Percentiles rank a stretch among this genome's conserved stretches.
Evolutionary conservation across 2,888 invertebrate genomes (phyloP).

Genomic region (Lochmaea crataegi): DNA sequence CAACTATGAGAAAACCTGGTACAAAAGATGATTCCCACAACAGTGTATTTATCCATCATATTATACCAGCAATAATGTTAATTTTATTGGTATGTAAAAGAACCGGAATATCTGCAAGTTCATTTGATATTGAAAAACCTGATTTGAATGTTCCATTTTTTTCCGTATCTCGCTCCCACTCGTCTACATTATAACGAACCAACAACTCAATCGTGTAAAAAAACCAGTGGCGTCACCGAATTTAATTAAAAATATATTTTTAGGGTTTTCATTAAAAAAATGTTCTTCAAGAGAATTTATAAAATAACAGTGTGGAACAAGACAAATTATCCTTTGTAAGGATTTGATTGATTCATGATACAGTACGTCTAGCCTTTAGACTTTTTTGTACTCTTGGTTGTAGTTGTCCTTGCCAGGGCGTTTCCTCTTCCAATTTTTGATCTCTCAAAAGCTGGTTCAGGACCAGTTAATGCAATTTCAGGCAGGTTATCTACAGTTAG

Average conservation of each 20-base stretch:
- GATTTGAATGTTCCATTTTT: conserved; percentile 31
- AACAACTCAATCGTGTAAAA: conserved; percentile 28
- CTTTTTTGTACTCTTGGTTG: too few species aligned
- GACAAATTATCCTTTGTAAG: too few species aligned
- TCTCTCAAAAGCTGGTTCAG: too few species aligned
- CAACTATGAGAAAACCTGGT: neutral
- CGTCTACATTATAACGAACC: conserved; percentile 3
- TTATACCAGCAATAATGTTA: conserved; percentile 18
- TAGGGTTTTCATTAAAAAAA: too few species aligned
- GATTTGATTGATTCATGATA: too few species aligned
- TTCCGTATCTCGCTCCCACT: conserved; percentile 7
- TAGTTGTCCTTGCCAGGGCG: too few species aligned
- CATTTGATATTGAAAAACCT: conserved; percentile 31
- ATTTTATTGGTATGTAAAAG: conserved; percentile 30
- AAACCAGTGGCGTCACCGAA: neutral
- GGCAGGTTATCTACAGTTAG: too few species aligned
- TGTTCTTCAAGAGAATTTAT: too few species aligned
- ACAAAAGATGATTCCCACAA: neutral
- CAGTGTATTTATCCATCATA: neutral
- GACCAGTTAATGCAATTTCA: too few species aligned
- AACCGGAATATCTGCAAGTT: conserved; percentile 35
- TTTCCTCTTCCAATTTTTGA: too few species aligned
- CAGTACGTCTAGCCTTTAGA: too few species aligned
- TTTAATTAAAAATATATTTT: neutral
- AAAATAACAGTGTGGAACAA: too few species aligned